These are phyloP conservation scores for Aradus depressus DNA, from an alignment of 2,888 invertebrate genomes.

Conservation along the genomic window DNA sequence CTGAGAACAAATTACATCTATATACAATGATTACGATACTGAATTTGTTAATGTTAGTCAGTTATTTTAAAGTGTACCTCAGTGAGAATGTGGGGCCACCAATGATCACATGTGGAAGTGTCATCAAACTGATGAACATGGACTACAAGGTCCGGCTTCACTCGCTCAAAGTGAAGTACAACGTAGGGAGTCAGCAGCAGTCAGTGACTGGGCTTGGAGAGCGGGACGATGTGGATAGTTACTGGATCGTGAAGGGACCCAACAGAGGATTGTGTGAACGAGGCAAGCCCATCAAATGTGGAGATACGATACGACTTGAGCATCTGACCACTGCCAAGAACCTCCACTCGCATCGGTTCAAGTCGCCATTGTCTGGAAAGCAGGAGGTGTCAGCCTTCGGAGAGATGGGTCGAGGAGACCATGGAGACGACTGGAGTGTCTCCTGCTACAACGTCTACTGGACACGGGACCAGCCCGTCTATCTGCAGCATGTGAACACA, in stretches of 20 bases:
- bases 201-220: constrained; percentile 86
- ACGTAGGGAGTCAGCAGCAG: constrained; percentile 96
- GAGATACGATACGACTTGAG: constrained; percentile 68
- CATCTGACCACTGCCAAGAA: constrained; percentile 85
- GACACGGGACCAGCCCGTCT: constrained; percentile 68
- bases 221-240: constrained; percentile 87
- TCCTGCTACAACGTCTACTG: constrained; percentile 76
- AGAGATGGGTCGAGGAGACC: constrained; percentile 55
- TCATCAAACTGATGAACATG: constrained; percentile 77
- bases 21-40: too few relatives aligned
- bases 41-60: too few relatives aligned
- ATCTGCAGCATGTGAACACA: constrained; percentile 81
- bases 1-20: too few relatives aligned
- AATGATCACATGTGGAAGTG: constrained; percentile 92
- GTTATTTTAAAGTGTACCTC: too few relatives aligned
- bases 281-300: constrained; percentile 82
- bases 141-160: constrained; percentile 77
- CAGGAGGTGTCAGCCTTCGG: constrained; percentile 24
- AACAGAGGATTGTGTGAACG: constrained; percentile 61
- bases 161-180: constrained; percentile 98
- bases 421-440: constrained; percentile 87
- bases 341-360: constrained; percentile 90
- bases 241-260: constrained; percentile 74
- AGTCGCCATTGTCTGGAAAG: constrained; percentile 84
- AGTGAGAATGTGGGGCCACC: too few relatives aligned